Conservation (phyloP, 1,140 invertebrate genomes). For the Manduca sexta region DNA sequence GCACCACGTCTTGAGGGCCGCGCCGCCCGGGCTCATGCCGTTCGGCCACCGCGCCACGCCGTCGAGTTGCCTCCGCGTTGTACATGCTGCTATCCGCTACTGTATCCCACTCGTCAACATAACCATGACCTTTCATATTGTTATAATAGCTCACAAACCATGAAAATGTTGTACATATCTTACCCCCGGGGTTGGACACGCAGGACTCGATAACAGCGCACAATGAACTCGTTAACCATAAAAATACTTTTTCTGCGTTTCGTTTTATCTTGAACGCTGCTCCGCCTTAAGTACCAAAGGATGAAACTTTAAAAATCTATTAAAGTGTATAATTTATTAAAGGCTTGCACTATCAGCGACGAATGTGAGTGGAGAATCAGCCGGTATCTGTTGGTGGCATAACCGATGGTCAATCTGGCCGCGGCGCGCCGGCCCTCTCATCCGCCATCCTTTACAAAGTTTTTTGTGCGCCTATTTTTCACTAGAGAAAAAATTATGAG, state of each 20-base stretch:
- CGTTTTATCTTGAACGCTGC: constrained; percentile 25
- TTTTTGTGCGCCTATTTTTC: constrained; percentile 54
- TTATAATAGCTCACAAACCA: constrained; percentile 37
- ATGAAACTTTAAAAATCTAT: constrained; percentile 37
- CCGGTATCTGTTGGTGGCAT: constrained; percentile 33
- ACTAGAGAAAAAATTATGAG: constrained; percentile 54
- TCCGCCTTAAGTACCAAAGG: constrained; percentile 19
- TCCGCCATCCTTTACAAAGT: constrained; percentile 48
- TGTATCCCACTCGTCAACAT: constrained; percentile 30
- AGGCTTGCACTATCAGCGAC: constrained; percentile 25
- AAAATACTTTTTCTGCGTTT: constrained; percentile 30
- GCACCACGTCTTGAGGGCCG: constrained; percentile 16
- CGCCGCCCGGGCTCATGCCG: too few species aligned
- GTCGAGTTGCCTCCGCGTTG: too few species aligned
- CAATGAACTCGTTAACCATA: constrained; percentile 17
- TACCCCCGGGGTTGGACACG: constrained; percentile 28
- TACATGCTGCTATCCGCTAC: constrained; percentile 13
- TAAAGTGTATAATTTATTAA: constrained; percentile 50
- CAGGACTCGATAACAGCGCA: constrained; percentile 20
- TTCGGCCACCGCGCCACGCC: too few species aligned
- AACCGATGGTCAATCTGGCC: constrained; percentile 58
- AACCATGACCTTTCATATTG: constrained; percentile 38
- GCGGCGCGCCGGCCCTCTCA: constrained; percentile 27
- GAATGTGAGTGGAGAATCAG: constrained; percentile 22
- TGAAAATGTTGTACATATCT: constrained; percentile 31